Evolutionary conservation across 2,797 vertebrate genomes (phyloP).

Genomic region (Onychomys arenicola): DNA sequence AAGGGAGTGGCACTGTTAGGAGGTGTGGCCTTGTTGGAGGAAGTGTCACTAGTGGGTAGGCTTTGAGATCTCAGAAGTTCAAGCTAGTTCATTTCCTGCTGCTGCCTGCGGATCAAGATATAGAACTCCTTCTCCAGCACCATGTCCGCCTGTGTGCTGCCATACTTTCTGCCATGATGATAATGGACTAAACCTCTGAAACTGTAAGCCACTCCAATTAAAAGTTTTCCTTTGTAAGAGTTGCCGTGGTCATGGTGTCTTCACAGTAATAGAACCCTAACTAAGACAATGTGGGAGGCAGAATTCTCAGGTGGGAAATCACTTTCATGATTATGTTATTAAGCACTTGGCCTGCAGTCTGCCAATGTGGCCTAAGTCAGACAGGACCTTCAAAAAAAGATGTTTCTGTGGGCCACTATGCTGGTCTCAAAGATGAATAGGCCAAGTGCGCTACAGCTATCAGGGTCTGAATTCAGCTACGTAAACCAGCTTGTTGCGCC

Average conservation of each 20-base stretch:
- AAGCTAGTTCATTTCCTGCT: background rate
- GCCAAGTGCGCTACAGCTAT: background rate
- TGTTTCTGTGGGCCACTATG: background rate
- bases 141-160: background rate
- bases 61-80: background rate
- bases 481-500: background rate
- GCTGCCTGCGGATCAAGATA: background rate
- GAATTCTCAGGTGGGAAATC: background rate
- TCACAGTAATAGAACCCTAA: background rate
- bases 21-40: background rate
- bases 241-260: background rate
- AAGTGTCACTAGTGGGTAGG: background rate
- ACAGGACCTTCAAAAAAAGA: background rate
- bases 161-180: background rate
- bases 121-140: background rate
- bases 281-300: background rate
- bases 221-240: background rate
- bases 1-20: background rate
- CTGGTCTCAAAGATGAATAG: background rate
- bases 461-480: conserved; percentile 28
- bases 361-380: background rate
- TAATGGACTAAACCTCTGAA: background rate
- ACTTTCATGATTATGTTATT: background rate
- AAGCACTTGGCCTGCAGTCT: background rate
- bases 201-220: background rate